Base-by-base conservation (phyloP, 2,888 invertebrate species). In the Melitaea athalia region DNA sequence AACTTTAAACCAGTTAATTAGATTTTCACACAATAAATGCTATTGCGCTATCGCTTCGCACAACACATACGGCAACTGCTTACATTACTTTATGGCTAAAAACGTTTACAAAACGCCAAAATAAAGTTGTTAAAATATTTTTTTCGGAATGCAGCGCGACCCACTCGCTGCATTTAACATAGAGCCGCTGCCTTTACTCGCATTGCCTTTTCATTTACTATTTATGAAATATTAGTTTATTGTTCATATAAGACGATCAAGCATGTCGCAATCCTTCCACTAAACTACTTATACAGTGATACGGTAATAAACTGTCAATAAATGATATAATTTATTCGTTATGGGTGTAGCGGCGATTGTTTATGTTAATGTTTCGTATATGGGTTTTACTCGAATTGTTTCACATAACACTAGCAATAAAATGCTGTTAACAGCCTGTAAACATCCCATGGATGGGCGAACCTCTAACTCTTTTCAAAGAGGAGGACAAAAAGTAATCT, bases 41-140 rank as follows among this genome's bases (percentile, higher is more conserved):
- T 12, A 12, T 12, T 1, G 11, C 11, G 5, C 5, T 17, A 2
- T 53, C 24, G 53, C 53, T 33, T 55, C 53, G 53, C 53, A 33
- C n/a, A 7, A 8, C 31, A 7, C 12, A n/a, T 55, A 55, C 53
- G 14, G 14, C 31, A 12, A 11, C 33, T 15, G 57, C 15, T 8
- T 15, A 57, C 57, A 57, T 57, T 31, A 57, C 17, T 57, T 42
- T 57, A 57, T 57, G 57, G 57, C 57, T 15, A 57, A 38, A 57
- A 57, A 57, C 42, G 42, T 57, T 57, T 57, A 15, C 57, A 42
- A 42, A 57, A 42, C 42, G 42, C 15, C 42, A 38, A 42, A 42
- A 57, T 15, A 55, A 55, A 57, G 57, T 57, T 57, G 15, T 42
- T 42, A 42, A 42, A 57, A 33, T 11, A 15, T 42, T 42, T 38